These are phyloP conservation scores for Epinephelus cyanopodus DNA, from an alignment of 2,113 vertebrate species.

Conservation along the genomic window DNA sequence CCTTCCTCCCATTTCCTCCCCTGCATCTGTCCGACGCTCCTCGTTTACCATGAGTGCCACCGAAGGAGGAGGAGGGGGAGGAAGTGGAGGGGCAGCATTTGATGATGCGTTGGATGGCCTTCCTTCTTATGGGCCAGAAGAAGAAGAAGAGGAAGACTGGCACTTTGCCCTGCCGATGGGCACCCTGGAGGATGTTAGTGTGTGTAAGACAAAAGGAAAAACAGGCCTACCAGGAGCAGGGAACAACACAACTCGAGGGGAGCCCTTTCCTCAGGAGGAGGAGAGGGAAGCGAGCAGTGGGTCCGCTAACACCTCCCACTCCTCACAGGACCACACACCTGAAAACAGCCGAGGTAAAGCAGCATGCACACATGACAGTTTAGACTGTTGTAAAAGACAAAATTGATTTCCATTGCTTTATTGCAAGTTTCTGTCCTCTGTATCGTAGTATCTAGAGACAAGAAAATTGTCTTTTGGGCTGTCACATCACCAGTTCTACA, in stretches of 20 bases:
- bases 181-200: slow-evolving; percentile 48
- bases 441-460: too few species aligned
- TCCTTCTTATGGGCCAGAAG: slow-evolving; percentile 65
- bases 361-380: not conserved
- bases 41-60: slow-evolving; percentile 45
- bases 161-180: slow-evolving; percentile 70
- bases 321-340: slow-evolving; percentile 65
- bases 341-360: slow-evolving; percentile 70
- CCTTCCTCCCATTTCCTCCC: slow-evolving; percentile 26
- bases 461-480: too few species aligned
- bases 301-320: slow-evolving; percentile 73
- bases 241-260: not conserved
- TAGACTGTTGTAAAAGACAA: not conserved
- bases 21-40: slow-evolving; percentile 24
- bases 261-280: slow-evolving; percentile 19
- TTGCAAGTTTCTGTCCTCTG: not conserved
- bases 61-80: slow-evolving; percentile 43
- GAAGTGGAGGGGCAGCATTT: slow-evolving; percentile 65
- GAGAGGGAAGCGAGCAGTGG: slow-evolving; percentile 52
- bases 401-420: not conserved
- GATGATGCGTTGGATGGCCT: slow-evolving; percentile 75
- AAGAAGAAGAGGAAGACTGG: slow-evolving; percentile 80
- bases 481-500: not conserved
- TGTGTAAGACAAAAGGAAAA: slow-evolving; percentile 36
- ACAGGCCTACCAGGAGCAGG: not conserved